phyloP scores from a whole-genome alignment of 2,888 invertebrate genomes.

The Elmis aenea region DNA sequence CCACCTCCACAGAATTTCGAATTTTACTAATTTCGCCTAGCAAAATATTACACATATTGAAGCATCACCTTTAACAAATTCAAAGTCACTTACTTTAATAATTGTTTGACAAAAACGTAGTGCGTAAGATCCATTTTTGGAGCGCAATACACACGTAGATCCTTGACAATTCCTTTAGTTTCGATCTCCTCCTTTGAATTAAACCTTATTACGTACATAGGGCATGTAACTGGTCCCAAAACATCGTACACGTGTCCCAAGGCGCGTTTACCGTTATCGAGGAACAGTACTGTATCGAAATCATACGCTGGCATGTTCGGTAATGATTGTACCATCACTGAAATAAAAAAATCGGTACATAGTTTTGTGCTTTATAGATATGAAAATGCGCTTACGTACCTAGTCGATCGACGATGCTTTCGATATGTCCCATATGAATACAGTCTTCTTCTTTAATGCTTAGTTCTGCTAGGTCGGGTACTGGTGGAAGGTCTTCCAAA shows the following conservation, averaged over 20 bases:
- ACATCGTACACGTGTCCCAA: slow-evolving; percentile 86
- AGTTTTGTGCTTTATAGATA: neutral
- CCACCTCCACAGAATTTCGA: too few relatives aligned
- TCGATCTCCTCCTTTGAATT: slow-evolving; percentile 73
- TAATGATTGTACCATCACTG: slow-evolving; percentile 71
- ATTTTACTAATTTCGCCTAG: too few relatives aligned
- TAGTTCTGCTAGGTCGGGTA: slow-evolving; percentile 60
- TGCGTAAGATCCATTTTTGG: slow-evolving; percentile 72
- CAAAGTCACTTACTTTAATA: slow-evolving; percentile 67
- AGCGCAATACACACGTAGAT: slow-evolving; percentile 75
- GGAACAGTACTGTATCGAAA: slow-evolving; percentile 81
- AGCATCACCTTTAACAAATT: too few relatives aligned
- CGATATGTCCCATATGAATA: slow-evolving; percentile 66
- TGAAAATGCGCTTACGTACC: slow-evolving; percentile 49
- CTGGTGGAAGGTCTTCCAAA: slow-evolving; percentile 71
- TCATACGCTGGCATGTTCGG: slow-evolving; percentile 74
- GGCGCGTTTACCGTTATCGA: slow-evolving; percentile 70
- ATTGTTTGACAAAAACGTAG: slow-evolving; percentile 68
- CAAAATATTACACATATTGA: too few relatives aligned
- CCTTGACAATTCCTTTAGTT: slow-evolving; percentile 60
- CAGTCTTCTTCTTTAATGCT: slow-evolving; percentile 72
- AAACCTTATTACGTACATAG: slow-evolving; percentile 87
- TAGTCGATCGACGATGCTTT: slow-evolving; percentile 66
- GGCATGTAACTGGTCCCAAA: slow-evolving; percentile 79
- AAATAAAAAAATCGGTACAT: slow-evolving; percentile 34